phyloP scores from a whole-genome alignment of 2,797 vertebrate genomes.

The Xenops minutus region DNA sequence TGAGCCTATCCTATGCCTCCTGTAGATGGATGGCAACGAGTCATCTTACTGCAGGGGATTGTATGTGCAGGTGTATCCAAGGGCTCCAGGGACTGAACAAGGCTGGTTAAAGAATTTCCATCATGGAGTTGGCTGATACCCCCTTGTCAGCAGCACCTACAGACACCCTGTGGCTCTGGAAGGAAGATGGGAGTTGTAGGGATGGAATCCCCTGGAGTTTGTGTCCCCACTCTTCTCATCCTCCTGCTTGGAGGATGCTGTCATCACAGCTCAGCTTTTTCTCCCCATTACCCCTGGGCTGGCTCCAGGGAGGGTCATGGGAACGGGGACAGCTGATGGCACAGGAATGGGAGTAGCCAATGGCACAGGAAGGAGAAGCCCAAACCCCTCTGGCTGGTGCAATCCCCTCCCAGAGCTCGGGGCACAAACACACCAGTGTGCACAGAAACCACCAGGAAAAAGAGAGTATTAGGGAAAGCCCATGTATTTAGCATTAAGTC shows the following conservation, averaged over 20 bases:
- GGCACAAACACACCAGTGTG: background rate
- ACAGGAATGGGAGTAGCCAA: background rate
- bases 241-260: background rate
- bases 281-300: fast-evolving
- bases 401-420: background rate
- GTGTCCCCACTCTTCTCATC: background rate
- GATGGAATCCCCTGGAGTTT: background rate
- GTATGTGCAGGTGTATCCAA: background rate
- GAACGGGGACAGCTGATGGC: background rate
- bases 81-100: background rate
- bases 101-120: background rate
- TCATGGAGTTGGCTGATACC: background rate
- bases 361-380: background rate
- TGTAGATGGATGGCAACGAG: background rate
- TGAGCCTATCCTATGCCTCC: background rate
- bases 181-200: background rate
- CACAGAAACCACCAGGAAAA: background rate
- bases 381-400: background rate
- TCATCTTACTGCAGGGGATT: background rate
- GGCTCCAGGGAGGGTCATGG: background rate
- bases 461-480: background rate
- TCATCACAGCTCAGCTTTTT: background rate
- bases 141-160: background rate
- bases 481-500: background rate
- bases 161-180: background rate